Base-by-base conservation (phyloP, 1,140 invertebrate genomes). In the Latrodectus geometricus region DNA sequence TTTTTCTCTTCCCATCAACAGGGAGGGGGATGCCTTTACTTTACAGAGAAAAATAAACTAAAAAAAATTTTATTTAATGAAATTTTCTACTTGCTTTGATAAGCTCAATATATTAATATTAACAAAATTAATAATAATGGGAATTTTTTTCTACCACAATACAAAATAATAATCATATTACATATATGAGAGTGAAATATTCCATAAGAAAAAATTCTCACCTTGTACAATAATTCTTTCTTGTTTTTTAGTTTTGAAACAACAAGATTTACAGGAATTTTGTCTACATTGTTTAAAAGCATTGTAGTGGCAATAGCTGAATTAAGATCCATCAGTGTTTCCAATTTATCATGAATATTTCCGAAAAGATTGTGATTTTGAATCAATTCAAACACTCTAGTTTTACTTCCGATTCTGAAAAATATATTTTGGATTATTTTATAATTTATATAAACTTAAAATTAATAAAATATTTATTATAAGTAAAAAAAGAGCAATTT, bases 291-390 rank as follows among this genome's bases (percentile, higher is more conserved):
- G 87, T 97, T 95, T 69, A 98, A 90, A 68, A 99, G 93, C 90
- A 99, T 93, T 66, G 93, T 92, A 86, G 98, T 95, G 11, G 98
- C 95, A 91, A 95, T 93, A 75, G 96, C 94, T 78, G 93, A 92
- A 92, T 99, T 96, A 65, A 99, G 93, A 88, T 95, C 94, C 95
- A 99, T 98, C 56, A 99, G 92, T 87, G 95, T 94, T 88, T 96
- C 93, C 70, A 99, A 95, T 92, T 97, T 95, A 90, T 97, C 95
- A 89, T 95, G 94, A 89, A 99, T 95, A 3, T 95, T 93, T 90
- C 93, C 92, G 90, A 96, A 97, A 86, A 98, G 92, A 83, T 96
- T 93, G 90, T 97, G 94, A 89, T 95, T 94, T 85, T 94, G 93
- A 83, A 98, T 97, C n/a, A 98, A 91, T 82, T 94, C 93, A 91